Percentiles rank a stretch among this genome's conserved stretches.
Evolutionary conservation across 2,888 invertebrate species (phyloP).

Genomic region (Drosophila rubida): DNA sequence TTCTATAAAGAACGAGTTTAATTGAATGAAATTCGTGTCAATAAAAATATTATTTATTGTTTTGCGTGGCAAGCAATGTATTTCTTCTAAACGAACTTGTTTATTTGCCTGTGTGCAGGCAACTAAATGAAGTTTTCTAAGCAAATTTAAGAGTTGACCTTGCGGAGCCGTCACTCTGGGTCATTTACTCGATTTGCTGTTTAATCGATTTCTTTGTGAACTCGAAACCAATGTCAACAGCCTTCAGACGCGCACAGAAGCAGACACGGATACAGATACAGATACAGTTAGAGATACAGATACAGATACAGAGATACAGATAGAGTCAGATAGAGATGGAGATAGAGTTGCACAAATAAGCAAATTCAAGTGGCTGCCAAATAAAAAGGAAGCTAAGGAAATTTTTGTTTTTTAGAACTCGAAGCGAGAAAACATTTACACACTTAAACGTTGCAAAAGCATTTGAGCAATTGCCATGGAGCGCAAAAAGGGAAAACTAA

Average conservation of each 20-base stretch:
- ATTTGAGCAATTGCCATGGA: constrained; percentile 52
- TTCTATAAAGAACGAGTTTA: too few species aligned
- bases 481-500: constrained; percentile 32
- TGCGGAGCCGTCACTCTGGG: constrained; percentile 65
- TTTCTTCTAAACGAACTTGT: constrained; percentile 17
- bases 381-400: constrained; percentile 60
- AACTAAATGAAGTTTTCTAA: constrained; percentile 22
- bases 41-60: not conserved
- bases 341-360: constrained; percentile 50
- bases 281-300: constrained; percentile 25
- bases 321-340: constrained; percentile 30
- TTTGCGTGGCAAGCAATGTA: constrained; percentile 2
- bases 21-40: too few species aligned
- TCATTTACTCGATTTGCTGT: constrained; percentile 80
- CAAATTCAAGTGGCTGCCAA: constrained; percentile 61
- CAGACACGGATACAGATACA: constrained; percentile 20
- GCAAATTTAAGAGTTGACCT: constrained; percentile 57
- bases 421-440: constrained; percentile 75
- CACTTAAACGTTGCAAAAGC: constrained; percentile 78
- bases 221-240: constrained; percentile 84
- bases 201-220: constrained; percentile 84
- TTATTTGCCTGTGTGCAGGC: constrained; percentile 13
- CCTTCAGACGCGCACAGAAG: constrained; percentile 53
- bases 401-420: constrained; percentile 53
- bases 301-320: constrained; percentile 29